Evolutionary conservation across 2,888 invertebrate genomes (phyloP).

Genomic region (Polydrusus tereticollis): DNA sequence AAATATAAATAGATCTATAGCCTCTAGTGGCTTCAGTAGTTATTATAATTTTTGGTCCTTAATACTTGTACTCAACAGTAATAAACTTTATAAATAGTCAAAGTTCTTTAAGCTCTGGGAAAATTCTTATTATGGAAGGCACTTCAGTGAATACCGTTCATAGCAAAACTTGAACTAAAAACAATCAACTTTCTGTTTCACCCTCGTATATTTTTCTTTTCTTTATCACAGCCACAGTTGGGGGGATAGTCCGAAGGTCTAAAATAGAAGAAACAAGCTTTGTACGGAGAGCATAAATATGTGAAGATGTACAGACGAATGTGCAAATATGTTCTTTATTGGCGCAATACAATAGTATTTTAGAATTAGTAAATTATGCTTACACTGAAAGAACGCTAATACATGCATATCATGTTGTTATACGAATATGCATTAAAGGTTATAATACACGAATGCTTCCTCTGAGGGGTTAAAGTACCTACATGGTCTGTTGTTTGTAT

Average conservation of each 20-base stretch:
- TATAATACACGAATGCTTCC: too few species aligned
- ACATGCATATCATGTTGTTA: too few species aligned
- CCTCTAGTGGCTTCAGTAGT: constrained; percentile 22
- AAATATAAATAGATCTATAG: constrained; percentile 43
- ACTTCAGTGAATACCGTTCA: constrained; percentile 37
- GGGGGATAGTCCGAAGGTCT: constrained; percentile 32
- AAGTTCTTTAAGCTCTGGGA: constrained; percentile 26
- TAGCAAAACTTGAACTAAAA: constrained; percentile 18
- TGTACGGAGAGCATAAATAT: neutral
- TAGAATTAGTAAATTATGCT: too few species aligned
- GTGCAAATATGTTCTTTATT: too few species aligned
- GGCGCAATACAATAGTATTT: too few species aligned
- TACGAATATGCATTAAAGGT: too few species aligned
- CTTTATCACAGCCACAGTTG: constrained; percentile 40
- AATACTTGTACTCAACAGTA: constrained; percentile 45
- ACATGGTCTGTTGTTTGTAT: too few species aligned
- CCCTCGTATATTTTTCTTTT: constrained; percentile 24
- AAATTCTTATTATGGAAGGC: constrained; percentile 33
- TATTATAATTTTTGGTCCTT: constrained; percentile 44
- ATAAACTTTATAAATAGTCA: constrained; percentile 18
- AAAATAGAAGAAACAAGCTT: constrained; percentile 33
- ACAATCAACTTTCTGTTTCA: constrained; percentile 3
- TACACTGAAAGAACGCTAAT: too few species aligned
- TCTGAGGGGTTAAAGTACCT: too few species aligned
- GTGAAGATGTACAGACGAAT: neutral